phyloP scores from a whole-genome alignment of 2,888 invertebrate genomes.

The Callinectes sapidus region DNA sequence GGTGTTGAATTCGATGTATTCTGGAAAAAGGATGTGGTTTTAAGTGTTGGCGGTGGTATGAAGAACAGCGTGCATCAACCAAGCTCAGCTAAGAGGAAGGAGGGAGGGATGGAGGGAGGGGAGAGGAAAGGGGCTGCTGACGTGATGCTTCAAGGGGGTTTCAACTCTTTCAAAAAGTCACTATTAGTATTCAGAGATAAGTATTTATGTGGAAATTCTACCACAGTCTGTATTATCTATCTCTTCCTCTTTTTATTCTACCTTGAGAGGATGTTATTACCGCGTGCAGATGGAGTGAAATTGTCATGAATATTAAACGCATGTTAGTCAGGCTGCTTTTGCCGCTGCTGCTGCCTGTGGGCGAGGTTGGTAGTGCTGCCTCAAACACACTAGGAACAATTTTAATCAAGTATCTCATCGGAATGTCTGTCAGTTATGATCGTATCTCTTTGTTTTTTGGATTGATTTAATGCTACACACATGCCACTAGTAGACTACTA shows the following conservation, averaged over 20 bases:
- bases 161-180: background rate
- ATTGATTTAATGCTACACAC: background rate
- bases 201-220: background rate
- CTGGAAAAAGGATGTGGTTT: conserved; percentile 5
- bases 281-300: background rate
- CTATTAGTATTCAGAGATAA: background rate
- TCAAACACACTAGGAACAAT: background rate
- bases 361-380: background rate
- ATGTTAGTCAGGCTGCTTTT: background rate
- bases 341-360: background rate
- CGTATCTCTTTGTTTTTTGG: background rate
- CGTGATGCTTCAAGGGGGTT: background rate
- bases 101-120: background rate
- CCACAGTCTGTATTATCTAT: background rate
- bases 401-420: background rate
- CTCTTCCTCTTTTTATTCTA: background rate
- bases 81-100: background rate
- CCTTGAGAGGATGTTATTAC: background rate
- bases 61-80: background rate
- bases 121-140: background rate
- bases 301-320: background rate
- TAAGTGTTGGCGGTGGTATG: background rate
- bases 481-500: background rate
- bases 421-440: background rate
- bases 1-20: background rate